Evolutionary conservation across 2,797 vertebrate genomes (phyloP), one percentile per base, ranked within the genome.

Genomic region (Lepidocolaptes lacrymiger): DNA sequence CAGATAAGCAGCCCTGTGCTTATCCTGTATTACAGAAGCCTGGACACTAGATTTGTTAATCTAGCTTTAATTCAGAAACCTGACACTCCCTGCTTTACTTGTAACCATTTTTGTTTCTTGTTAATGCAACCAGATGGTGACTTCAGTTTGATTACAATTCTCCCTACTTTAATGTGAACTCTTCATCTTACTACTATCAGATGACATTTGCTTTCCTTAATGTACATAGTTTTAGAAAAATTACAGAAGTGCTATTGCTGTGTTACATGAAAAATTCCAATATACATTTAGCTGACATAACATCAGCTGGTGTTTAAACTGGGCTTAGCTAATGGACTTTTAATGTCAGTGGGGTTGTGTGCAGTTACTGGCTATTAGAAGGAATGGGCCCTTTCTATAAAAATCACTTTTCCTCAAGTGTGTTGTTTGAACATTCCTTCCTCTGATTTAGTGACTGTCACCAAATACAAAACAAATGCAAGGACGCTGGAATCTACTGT

Each of bases 301-400:
- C 98, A 98, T 98, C 98, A 98, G 98, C 97, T 97, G 97, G 97
- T 98, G 97, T 98, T 98, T 98, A 98, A 98, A 98, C 98, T 97
- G 97, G 97, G 97, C 97, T 98, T 98, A 98, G 98, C 98, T 99
- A 99, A 99, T 99, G 98, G 98, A 97, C 98, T 99, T 98, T 98
- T 98, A 99, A 99, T 98, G 98, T 98, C 98, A 97, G 93, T n/a
- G 89, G 97, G 98, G 97, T 98, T 98, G 97, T 78, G 92, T 96
- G 98, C 97, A 97, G 98, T 98, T 98, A 97, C 97, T 97, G 97
- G 93, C 95, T 97, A 98, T 98, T 98, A 97, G 97, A 95, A 98
- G 97, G 97, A 97, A 98, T 95, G 93, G 97, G 88, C 96, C 97
- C 98, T 98, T 98, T 97, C 97, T 97, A 95, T 95, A 97, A 98